Evolutionary conservation across 1,140 invertebrate species (phyloP).

Genomic region (Kradibia gibbosae): DNA sequence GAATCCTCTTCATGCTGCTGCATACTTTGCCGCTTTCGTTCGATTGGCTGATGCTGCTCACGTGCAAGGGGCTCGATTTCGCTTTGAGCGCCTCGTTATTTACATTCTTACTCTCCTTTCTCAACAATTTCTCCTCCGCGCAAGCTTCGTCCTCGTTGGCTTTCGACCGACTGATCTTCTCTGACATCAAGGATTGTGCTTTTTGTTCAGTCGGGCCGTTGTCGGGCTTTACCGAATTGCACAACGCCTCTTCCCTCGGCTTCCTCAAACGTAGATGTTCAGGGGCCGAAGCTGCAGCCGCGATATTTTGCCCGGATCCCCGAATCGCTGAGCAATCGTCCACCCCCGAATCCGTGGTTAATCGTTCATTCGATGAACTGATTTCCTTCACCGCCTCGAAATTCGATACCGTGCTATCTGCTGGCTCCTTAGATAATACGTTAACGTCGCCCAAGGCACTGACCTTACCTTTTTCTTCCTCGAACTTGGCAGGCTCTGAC

Average conservation of each 20-base stretch:
- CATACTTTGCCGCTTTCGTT: neutral
- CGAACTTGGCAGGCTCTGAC: neutral
- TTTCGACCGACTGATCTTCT: slow-evolving; percentile 3
- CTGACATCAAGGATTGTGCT: slow-evolving; percentile 15
- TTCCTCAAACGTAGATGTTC: neutral
- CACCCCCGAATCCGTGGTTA: neutral
- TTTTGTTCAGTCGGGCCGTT: slow-evolving; percentile 24
- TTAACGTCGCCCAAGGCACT: slow-evolving; percentile 43
- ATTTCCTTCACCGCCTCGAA: neutral
- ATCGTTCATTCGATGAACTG: neutral
- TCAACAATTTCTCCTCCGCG: neutral
- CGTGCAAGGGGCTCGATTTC: neutral
- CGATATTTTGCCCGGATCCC: too few relatives aligned
- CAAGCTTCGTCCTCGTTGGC: neutral
- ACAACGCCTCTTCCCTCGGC: neutral
- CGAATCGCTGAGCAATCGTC: neutral
- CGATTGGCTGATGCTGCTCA: neutral
- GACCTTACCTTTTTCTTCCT: neutral
- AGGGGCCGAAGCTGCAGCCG: neutral
- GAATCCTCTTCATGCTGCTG: neutral
- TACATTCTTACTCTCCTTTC: neutral
- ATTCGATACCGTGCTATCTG: slow-evolving; percentile 50
- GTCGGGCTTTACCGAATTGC: slow-evolving; percentile 34
- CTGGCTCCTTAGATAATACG: slow-evolving; percentile 50
- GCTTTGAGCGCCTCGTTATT: neutral